Conservation (phyloP, 2,113 vertebrate species). For the Neolamprologus variostigma region DNA sequence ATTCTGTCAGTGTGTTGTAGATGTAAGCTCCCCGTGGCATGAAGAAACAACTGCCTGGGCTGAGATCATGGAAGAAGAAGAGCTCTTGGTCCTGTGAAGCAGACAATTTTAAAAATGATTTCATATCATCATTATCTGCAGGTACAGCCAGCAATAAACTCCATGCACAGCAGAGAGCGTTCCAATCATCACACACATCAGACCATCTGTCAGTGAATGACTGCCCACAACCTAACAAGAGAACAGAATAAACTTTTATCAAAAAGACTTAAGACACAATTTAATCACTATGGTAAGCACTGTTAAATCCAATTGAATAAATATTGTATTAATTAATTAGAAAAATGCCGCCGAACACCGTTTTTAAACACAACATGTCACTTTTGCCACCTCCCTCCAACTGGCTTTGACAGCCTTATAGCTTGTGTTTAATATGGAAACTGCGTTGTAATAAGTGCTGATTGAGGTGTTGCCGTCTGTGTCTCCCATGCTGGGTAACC, state of each 20-base stretch:
- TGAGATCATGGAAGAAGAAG: slow-evolving; percentile 96
- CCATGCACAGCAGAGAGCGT: neutral
- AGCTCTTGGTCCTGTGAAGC: slow-evolving; percentile 88
- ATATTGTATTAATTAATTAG: neutral
- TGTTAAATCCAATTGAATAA: neutral
- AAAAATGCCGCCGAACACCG: neutral
- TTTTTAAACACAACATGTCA: slow-evolving; percentile 19
- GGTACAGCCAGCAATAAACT: neutral
- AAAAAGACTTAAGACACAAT: neutral
- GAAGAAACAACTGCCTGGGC: slow-evolving; percentile 95
- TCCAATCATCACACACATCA: slow-evolving; percentile 2
- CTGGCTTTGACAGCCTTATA: neutral
- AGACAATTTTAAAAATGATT: neutral
- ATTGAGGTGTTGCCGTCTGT: slow-evolving; percentile 16
- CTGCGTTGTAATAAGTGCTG: neutral
- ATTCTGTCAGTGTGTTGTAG: slow-evolving; percentile 84
- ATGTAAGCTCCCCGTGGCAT: slow-evolving; percentile 87
- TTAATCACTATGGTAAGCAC: neutral
- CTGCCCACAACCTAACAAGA: neutral
- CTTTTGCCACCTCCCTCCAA: neutral
- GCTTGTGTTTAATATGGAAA: neutral
- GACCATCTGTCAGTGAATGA: neutral
- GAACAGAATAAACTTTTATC: neutral
- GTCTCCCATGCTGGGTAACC: slow-evolving; percentile 33
- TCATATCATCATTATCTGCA: neutral